Conservation (phyloP, 37 sponge, comb jelly and placozoan species). For the Cladorhizidae sp. region DNA sequence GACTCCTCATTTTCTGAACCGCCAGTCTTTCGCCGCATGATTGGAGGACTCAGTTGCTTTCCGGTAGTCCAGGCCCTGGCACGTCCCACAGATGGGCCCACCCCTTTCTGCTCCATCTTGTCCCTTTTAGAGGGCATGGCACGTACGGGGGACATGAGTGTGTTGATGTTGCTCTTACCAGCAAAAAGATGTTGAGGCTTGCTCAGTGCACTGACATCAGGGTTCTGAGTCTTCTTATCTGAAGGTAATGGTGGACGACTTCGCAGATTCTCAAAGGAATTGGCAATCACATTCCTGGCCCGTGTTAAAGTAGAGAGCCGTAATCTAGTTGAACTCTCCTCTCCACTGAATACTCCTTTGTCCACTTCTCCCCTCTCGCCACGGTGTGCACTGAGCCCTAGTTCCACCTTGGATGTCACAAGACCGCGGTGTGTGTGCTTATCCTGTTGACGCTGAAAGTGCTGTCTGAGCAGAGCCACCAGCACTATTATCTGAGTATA, state of each 20-base stretch:
- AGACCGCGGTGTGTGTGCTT: conserved; percentile 52
- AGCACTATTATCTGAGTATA: conserved; percentile 59
- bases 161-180: conserved; percentile 18
- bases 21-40: background rate
- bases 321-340: background rate
- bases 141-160: conserved; percentile 20
- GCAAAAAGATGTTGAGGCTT: conserved; percentile 4
- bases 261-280: conserved; percentile 52
- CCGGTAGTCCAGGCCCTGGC: background rate
- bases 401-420: background rate
- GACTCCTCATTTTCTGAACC: background rate
- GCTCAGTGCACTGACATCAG: background rate
- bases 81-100: background rate
- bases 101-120: background rate
- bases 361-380: background rate
- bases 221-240: conserved; percentile 2
- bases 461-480: conserved; percentile 55
- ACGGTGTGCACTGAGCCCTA: background rate
- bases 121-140: background rate
- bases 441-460: conserved; percentile 60
- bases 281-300: conserved; percentile 42
- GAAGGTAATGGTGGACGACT: background rate
- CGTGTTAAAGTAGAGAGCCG: conserved; percentile 29
- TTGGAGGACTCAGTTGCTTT: background rate
- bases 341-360: background rate